phyloP scores from a whole-genome alignment of 2,113 vertebrate species.

The Falcunculus frontatus region DNA sequence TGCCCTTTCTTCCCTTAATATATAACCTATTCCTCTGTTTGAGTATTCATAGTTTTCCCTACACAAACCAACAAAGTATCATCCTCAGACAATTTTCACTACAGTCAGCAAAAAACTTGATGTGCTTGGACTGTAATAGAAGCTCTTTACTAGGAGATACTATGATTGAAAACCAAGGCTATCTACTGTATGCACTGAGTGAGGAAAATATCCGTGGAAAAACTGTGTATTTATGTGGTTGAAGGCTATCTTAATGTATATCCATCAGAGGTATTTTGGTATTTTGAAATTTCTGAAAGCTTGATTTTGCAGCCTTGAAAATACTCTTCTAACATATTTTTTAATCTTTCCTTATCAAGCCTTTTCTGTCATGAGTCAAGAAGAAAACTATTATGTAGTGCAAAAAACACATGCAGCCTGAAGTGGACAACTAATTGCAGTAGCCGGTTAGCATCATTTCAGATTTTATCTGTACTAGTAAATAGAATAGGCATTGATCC shows the following conservation, averaged over 20 bases:
- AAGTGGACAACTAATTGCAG: not conserved
- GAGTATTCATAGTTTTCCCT: not conserved
- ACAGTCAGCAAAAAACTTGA: not conserved
- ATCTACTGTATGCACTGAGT: not conserved
- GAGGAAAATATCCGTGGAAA: not conserved
- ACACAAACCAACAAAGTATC: not conserved
- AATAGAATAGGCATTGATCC: not conserved
- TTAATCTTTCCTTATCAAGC: not conserved
- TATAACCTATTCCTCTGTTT: not conserved
- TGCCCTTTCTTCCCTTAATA: not conserved
- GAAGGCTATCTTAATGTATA: not conserved
- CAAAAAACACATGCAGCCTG: not conserved
- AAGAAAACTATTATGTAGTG: not conserved
- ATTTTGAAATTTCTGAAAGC: not conserved
- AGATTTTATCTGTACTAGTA: not conserved
- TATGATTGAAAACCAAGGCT: not conserved
- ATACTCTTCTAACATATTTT: not conserved
- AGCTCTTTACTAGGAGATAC: not conserved
- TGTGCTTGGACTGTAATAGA: not conserved
- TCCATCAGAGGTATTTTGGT: not conserved
- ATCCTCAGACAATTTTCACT: not conserved
- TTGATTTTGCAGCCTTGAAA: not conserved
- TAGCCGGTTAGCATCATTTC: not conserved
- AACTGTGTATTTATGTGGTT: not conserved
- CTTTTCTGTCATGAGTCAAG: not conserved